Percentiles rank a stretch among this genome's conserved stretches.
Conservation (phyloP, 2,797 vertebrate genomes). For the Sebastes hubbsi region DNA sequence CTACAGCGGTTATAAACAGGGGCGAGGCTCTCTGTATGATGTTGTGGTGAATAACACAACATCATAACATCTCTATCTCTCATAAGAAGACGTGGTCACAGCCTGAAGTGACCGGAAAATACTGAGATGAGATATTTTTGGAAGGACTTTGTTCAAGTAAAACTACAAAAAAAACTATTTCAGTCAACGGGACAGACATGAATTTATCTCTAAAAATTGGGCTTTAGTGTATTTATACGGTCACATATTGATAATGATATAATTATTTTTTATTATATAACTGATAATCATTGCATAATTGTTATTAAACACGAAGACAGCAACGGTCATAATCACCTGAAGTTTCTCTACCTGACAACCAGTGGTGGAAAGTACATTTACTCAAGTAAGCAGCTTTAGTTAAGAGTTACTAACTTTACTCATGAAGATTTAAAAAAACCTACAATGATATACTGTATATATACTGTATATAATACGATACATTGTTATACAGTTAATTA, state of each 20-base stretch:
- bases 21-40: not conserved
- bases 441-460: no score
- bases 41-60: not conserved
- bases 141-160: not conserved
- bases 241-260: not conserved
- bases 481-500: not conserved
- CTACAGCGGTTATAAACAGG: not conserved
- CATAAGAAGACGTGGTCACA: not conserved
- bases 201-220: not conserved
- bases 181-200: not conserved
- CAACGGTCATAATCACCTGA: not conserved
- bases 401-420: not conserved
- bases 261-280: not conserved
- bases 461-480: not conserved
- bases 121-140: not conserved
- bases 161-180: not conserved
- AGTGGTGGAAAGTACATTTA: not conserved
- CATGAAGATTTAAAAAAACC: no score
- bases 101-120: not conserved
- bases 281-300: no score
- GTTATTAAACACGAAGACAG: not conserved
- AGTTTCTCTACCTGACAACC: not conserved
- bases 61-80: not conserved
- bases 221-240: not conserved
- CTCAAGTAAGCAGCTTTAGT: not conserved